Evolutionary conservation across 2,113 vertebrate species (phyloP).

Genomic region (Tapirus terrestris): DNA sequence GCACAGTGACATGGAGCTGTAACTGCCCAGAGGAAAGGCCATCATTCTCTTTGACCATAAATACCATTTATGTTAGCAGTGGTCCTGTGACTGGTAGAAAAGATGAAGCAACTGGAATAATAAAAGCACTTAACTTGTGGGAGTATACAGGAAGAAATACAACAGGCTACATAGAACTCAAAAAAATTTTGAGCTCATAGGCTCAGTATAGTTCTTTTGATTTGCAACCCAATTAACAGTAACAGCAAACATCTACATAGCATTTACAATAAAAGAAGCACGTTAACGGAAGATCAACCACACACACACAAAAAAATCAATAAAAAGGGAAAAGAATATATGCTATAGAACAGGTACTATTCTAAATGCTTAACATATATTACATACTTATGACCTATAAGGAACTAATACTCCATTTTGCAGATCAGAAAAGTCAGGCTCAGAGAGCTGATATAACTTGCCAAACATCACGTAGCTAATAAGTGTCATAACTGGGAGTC

Average conservation of each 20-base stretch:
- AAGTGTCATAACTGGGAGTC: background rate
- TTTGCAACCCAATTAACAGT: background rate
- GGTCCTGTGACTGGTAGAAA: background rate
- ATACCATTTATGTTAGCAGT: background rate
- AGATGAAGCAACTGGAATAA: background rate
- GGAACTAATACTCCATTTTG: background rate
- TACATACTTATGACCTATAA: background rate
- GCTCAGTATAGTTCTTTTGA: background rate
- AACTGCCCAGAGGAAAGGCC: background rate
- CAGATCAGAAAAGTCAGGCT: background rate
- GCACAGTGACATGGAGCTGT: background rate
- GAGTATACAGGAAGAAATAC: background rate
- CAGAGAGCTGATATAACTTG: background rate
- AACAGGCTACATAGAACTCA: background rate
- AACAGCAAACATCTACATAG: background rate
- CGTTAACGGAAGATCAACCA: background rate
- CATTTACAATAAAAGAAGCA: background rate
- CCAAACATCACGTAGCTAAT: background rate
- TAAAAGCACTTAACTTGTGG: background rate
- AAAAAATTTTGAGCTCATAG: background rate
- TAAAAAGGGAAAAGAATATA: background rate
- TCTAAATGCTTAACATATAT: background rate
- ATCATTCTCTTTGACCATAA: background rate
- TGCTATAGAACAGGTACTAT: background rate
- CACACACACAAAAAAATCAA: too few relatives aligned